Percentiles rank a stretch among this genome's conserved stretches.
phyloP scores from a whole-genome alignment of 92 coral and sea anemone genomes.

The Siderastrea siderea region DNA sequence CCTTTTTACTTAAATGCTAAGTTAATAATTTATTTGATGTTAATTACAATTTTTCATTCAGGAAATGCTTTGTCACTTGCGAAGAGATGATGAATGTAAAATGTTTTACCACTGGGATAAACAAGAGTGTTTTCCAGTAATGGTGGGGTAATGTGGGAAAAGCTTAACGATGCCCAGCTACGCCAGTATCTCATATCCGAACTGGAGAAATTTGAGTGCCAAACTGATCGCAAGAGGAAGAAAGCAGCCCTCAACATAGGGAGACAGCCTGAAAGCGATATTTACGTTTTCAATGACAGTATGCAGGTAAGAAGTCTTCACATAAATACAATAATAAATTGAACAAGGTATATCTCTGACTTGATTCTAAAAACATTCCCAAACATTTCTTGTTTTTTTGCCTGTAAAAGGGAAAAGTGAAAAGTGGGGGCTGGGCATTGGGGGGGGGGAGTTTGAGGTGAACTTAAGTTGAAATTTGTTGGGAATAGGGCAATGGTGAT shows the following conservation, averaged over 20 bases:
- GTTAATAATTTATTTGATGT: too few species aligned
- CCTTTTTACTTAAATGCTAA: background rate
- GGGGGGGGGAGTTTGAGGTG: too few species aligned
- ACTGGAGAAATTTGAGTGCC: conserved; percentile 20
- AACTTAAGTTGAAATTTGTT: too few species aligned
- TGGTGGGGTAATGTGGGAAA: conserved; percentile 49
- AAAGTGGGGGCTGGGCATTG: too few species aligned
- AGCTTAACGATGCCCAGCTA: conserved; percentile 14
- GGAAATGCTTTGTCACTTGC: conserved; percentile 45
- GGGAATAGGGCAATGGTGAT: too few species aligned
- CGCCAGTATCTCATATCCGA: conserved; percentile 18
- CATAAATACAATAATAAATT: background rate
- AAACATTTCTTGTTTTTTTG: too few species aligned
- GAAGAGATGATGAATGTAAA: conserved; percentile 32
- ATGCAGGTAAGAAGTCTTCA: conserved; percentile 15
- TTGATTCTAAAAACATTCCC: too few species aligned
- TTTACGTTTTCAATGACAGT: conserved; percentile 25
- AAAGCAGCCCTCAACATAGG: conserved; percentile 37
- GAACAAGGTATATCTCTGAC: background rate
- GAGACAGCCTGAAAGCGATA: conserved; percentile 24
- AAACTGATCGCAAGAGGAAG: background rate
- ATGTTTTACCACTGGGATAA: conserved; percentile 13
- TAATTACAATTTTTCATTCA: too few species aligned
- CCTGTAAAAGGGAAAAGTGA: too few species aligned
- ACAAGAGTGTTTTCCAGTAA: conserved; percentile 16